Evolutionary conservation across 2,888 invertebrate genomes (phyloP).

Genomic region (Cryptophagus acutangulus): DNA sequence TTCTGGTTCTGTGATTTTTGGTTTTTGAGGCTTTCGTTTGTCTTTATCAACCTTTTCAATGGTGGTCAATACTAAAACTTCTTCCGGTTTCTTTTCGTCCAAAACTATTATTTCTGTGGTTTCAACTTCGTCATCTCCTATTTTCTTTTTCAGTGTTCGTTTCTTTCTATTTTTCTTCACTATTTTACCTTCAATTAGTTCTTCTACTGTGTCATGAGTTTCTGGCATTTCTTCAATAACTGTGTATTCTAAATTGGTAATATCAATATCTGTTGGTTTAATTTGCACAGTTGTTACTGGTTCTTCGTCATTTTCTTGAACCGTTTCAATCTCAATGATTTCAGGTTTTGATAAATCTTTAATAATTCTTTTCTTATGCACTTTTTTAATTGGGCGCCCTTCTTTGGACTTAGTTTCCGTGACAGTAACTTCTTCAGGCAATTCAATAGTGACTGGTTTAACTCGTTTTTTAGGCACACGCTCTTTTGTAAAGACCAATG

Average conservation of each 20-base stretch:
- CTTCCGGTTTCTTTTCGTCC: too few species aligned
- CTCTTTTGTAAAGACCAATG: conserved; percentile 20
- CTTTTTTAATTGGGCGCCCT: conserved; percentile 29
- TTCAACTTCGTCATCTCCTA: conserved; percentile 34
- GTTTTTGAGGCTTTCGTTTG: conserved; percentile 39
- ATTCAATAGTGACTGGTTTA: conserved; percentile 29
- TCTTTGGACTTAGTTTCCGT: conserved; percentile 26
- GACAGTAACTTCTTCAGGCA: conserved; percentile 33
- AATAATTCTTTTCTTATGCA: conserved; percentile 39
- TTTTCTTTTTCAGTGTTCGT: conserved; percentile 30
- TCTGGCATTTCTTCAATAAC: conserved; percentile 30
- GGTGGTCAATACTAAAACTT: too few species aligned
- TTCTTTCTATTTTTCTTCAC: conserved; percentile 29
- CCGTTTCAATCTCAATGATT: conserved; percentile 47
- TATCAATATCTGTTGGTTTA: conserved; percentile 31
- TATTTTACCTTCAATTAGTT: conserved; percentile 26
- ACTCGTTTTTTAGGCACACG: conserved; percentile 24
- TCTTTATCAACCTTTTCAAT: conserved; percentile 20
- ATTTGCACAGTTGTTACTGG: conserved; percentile 28
- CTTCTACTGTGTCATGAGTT: conserved; percentile 27
- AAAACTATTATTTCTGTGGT: conserved; percentile 39
- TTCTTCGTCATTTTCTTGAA: conserved; percentile 48
- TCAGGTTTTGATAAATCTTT: conserved; percentile 39
- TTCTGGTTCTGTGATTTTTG: conserved; percentile 35
- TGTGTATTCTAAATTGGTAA: conserved; percentile 24